Base-by-base conservation (phyloP, 1,140 invertebrate species). In the Argopecten irradians region DNA sequence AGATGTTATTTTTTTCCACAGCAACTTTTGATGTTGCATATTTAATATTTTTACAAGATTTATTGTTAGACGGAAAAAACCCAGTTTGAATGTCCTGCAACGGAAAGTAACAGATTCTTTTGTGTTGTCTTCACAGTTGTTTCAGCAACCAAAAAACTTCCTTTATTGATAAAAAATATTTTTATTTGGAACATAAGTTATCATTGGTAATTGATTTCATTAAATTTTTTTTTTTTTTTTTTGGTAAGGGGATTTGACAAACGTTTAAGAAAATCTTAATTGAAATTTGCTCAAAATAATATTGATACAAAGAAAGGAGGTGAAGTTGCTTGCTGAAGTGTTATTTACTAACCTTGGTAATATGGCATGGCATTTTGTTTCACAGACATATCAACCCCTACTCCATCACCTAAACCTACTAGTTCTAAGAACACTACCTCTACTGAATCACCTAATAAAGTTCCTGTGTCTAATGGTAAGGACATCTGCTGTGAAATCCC, bases 361-460 rank as follows among this genome's bases (percentile, higher is more conserved):
- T n/a, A n/a, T n/a, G 55, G 55, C 55, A 71, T 71, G 55, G 8
- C 55, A 5, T 71, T 71, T 71, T 71, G 55, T 71, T 71, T n/a
- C 55, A 71, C 55, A 71, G 55, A 71, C 55, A 71, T 71, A 71
- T 71, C 55, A 71, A 71, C 55, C 55, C 55, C 55, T 71, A 71
- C 55, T 71, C 55, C 55, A 71, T 71, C 55, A 71, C 55, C 55
- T 28, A 71, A 28, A 71, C 55, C 55, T 71, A 28, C 55, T 28
- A 71, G 22, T 71, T 28, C 22, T 71, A 71, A 71, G 22, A 71
- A n/a, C n/a, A 71, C 55, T 28, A 28, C 55, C 13, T 28, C 55
- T 71, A 71, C 55, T 71, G 55, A 71, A 71, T 71, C 55, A n/a
- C 55, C 55, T 71, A 71, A 71, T 71, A 71, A 71, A 71, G 55